phyloP scores from a whole-genome alignment of 2,888 invertebrate genomes.

The Lutraria lutraria region DNA sequence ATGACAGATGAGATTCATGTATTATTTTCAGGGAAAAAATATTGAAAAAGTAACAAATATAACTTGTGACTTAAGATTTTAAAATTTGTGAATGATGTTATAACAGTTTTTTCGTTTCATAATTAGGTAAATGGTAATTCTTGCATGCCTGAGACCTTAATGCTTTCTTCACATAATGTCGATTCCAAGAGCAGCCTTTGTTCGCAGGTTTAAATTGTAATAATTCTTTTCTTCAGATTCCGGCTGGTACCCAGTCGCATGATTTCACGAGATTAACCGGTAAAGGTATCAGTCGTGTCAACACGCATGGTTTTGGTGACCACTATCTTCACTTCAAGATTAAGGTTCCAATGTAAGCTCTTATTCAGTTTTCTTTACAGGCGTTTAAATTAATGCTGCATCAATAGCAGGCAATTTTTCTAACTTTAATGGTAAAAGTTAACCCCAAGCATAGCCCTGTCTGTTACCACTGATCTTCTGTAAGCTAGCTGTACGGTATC shows the following conservation, averaged over 20 bases:
- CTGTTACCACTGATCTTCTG: neutral
- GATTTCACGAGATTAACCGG: constrained; percentile 93
- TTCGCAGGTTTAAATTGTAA: too few species aligned
- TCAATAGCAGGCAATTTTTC: neutral
- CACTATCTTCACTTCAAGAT: constrained; percentile 98
- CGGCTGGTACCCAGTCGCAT: constrained; percentile 97
- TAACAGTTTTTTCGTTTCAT: too few species aligned
- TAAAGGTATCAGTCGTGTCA: constrained; percentile 97
- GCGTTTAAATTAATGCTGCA: neutral
- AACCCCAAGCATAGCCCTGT: neutral
- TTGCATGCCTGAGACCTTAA: too few species aligned
- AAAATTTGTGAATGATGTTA: too few species aligned
- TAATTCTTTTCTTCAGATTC: constrained; percentile 89
- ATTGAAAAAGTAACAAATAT: too few species aligned
- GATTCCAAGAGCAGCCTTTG: too few species aligned
- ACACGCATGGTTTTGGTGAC: constrained; percentile 96
- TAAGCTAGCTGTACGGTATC: neutral
- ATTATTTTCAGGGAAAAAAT: too few species aligned
- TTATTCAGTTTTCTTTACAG: neutral
- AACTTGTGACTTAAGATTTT: too few species aligned
- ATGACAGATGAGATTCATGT: too few species aligned
- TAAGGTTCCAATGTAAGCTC: constrained; percentile 91
- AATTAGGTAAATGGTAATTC: too few species aligned
- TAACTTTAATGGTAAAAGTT: neutral
- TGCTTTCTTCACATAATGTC: too few species aligned